Evolutionary conservation across 2,888 invertebrate genomes (phyloP).

Genomic region (Brachynemurus nebulosus): DNA sequence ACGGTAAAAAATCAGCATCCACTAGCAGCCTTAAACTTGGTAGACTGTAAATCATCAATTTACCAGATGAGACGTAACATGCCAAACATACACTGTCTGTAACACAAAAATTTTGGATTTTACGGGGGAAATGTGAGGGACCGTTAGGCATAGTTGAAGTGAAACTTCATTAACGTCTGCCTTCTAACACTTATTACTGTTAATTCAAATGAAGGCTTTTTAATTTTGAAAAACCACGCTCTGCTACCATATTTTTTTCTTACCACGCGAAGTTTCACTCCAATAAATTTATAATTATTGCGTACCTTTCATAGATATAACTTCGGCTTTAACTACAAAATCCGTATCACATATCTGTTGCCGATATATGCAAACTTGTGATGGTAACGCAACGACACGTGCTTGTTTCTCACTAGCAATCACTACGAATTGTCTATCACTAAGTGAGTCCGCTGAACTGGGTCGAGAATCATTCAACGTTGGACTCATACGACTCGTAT

Average conservation of each 20-base stretch:
- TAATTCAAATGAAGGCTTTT: too few relatives aligned
- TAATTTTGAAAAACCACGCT: too few relatives aligned
- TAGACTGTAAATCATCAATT: slow-evolving; percentile 84
- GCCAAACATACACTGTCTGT: slow-evolving; percentile 89
- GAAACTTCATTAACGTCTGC: too few relatives aligned
- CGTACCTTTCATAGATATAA: slow-evolving; percentile 78
- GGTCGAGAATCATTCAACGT: slow-evolving; percentile 38
- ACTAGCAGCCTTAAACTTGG: slow-evolving; percentile 88
- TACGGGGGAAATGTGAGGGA: background rate
- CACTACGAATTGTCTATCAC: slow-evolving; percentile 85
- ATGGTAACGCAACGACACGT: slow-evolving; percentile 83
- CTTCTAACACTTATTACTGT: too few relatives aligned
- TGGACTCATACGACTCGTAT: slow-evolving; percentile 61
- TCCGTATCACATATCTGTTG: slow-evolving; percentile 86
- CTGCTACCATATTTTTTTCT: too few relatives aligned
- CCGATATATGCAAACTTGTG: slow-evolving; percentile 87
- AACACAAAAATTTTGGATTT: slow-evolving; percentile 17
- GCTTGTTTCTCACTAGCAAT: slow-evolving; percentile 93
- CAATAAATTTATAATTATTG: too few relatives aligned
- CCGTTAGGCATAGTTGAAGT: too few relatives aligned
- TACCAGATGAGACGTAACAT: slow-evolving; percentile 89
- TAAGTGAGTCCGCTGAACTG: slow-evolving; percentile 34
- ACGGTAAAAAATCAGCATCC: slow-evolving; percentile 87
- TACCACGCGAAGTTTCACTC: too few relatives aligned
- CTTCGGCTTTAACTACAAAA: slow-evolving; percentile 89